Evolutionary conservation across 2,888 invertebrate genomes (phyloP), one percentile per base, ranked within the genome.

Genomic region (Drosophila putrida): DNA sequence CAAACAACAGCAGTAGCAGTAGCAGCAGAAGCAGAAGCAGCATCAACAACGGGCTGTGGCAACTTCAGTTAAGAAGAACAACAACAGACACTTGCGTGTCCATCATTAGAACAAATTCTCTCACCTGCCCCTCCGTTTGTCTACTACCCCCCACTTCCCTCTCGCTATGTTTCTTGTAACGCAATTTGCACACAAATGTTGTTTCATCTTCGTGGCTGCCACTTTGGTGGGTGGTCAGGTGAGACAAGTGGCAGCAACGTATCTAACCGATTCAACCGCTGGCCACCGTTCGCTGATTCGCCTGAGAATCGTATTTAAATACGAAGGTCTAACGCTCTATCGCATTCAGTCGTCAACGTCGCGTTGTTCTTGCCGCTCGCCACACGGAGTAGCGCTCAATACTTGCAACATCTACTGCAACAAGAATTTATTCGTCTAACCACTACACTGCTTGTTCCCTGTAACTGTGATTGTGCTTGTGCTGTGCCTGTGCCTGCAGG

Each of bases 151-250:
- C 6, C 41, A 15, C 61, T 6, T 44, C 9, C 33, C 38, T 15
- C 41, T 54, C 10, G 39, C 20, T 33, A 51, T 33, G 64, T 71
- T 53, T 86, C 89, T 81, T 89, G 85, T 90, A 89, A 89, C 90
- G 90, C 90, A 86, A 89, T 86, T 86, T 90, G 90, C 86, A 86
- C 90, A 89, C 78, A 86, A 82, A 88, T 75, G 78, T 67, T 80
- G 82, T 75, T 79, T 70, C 62, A 64, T 71, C 78, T 78, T 77
- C 75, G 67, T 71, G 70, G 61, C 73, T 83, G 60, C 71, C 70
- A 72, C 78, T 85, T 78, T 81, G 89, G 92, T 91, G 92, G 92
- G 91, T 92, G 91, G 91, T 89, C 92, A 92, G 91, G 90, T 91
- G 91, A 91, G 92, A 90, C 80, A 81, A 80, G 79, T 83, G 77